Evolutionary conservation across 2,797 vertebrate species (phyloP).

Genomic region (Channa striata): DNA sequence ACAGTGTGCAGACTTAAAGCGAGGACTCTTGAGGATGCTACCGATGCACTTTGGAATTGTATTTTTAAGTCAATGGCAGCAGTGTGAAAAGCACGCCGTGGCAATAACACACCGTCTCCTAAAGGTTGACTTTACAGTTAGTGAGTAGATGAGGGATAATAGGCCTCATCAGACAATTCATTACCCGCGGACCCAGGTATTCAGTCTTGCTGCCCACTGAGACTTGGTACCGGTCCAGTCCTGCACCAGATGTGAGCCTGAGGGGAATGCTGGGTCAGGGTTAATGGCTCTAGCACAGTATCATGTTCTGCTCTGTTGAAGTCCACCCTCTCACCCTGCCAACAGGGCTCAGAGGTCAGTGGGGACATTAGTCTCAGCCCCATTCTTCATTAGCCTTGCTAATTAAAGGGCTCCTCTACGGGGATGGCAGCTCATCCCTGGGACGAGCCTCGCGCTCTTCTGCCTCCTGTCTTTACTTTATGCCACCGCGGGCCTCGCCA

Average conservation of each 20-base stretch:
- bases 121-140: conserved; percentile 57
- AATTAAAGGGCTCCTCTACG: conserved; percentile 76
- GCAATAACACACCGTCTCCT: conserved; percentile 45
- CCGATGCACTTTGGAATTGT: conserved; percentile 51
- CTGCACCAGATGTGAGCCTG: conserved; percentile 77
- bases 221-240: conserved; percentile 81
- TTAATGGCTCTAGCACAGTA: conserved; percentile 77
- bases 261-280: conserved; percentile 73
- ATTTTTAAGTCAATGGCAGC: conserved; percentile 58
- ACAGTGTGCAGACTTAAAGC: conserved; percentile 57
- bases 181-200: conserved; percentile 68
- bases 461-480: conserved; percentile 57
- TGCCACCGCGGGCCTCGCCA: conserved; percentile 47
- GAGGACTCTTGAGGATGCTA: conserved; percentile 52
- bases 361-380: conserved; percentile 76
- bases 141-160: conserved; percentile 62
- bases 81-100: conserved; percentile 36
- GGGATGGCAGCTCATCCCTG: conserved; percentile 70
- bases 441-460: conserved; percentile 42
- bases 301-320: conserved; percentile 79
- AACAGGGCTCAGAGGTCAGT: conserved; percentile 70
- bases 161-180: conserved; percentile 64
- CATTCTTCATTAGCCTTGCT: conserved; percentile 81
- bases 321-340: conserved; percentile 69
- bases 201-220: conserved; percentile 77